A percentile compares a stretch with the other conserved stretches of the same genome.
Conservation (phyloP, 2,113 vertebrate species). For the Petaurus breviceps region DNA sequence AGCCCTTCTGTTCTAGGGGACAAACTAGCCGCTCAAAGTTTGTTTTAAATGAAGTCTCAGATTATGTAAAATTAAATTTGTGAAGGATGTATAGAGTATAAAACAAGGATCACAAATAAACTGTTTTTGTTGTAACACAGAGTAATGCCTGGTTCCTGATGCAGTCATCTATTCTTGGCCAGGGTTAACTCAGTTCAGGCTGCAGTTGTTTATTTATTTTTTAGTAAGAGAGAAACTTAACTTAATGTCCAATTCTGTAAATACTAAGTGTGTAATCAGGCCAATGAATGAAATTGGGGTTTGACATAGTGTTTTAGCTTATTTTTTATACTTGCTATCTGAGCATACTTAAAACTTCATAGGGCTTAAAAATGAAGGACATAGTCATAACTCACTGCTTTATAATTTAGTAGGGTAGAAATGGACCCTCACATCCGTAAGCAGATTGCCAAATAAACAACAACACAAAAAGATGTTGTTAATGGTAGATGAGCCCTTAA, state of each 20-base stretch:
- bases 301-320: constrained; percentile 85
- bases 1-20: constrained; percentile 90
- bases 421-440: constrained; percentile 77
- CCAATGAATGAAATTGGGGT: constrained; percentile 83
- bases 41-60: constrained; percentile 88
- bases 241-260: constrained; percentile 85
- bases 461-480: constrained; percentile 61
- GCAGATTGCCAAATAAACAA: constrained; percentile 74
- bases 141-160: constrained; percentile 89
- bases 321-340: constrained; percentile 83
- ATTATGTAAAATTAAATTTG: constrained; percentile 94
- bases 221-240: constrained; percentile 78
- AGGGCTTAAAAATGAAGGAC: constrained; percentile 69
- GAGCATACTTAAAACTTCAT: constrained; percentile 78
- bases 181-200: constrained; percentile 83
- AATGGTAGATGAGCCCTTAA: constrained; percentile 70
- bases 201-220: constrained; percentile 77
- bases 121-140: constrained; percentile 91
- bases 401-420: constrained; percentile 50
- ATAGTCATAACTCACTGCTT: constrained; percentile 73
- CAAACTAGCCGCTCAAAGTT: constrained; percentile 86
- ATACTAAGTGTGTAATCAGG: constrained; percentile 85
- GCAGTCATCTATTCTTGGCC: constrained; percentile 81
- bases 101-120: constrained; percentile 95
- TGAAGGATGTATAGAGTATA: constrained; percentile 96